A percentile compares a stretch with the other conserved stretches of the same genome.
phyloP scores from a whole-genome alignment of 2,113 vertebrate species.

The Sus scrofa region T2T-Sscrofa CM000827.6:89243501-89244000 shows the following conservation, averaged over 20 bases:
- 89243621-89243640: neutral
- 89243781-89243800: neutral
- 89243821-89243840: too few relatives aligned
- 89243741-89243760: neutral
- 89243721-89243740: too few relatives aligned
- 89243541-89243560: neutral
- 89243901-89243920: too few relatives aligned
- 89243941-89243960: too few relatives aligned
- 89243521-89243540: neutral
- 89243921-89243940: too few relatives aligned
- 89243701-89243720: neutral
- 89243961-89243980: too few relatives aligned
- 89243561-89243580: neutral
- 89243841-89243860: too few relatives aligned
- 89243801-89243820: too few relatives aligned
- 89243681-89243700: neutral
- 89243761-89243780: accelerated
- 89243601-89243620: neutral
- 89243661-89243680: neutral
- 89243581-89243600: neutral
- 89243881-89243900: too few relatives aligned
- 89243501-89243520: neutral
- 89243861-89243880: too few relatives aligned
- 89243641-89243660: neutral
- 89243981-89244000: too few relatives aligned